Base-by-base conservation (phyloP, 2,888 invertebrate species). In the Baccha elongata region DNA sequence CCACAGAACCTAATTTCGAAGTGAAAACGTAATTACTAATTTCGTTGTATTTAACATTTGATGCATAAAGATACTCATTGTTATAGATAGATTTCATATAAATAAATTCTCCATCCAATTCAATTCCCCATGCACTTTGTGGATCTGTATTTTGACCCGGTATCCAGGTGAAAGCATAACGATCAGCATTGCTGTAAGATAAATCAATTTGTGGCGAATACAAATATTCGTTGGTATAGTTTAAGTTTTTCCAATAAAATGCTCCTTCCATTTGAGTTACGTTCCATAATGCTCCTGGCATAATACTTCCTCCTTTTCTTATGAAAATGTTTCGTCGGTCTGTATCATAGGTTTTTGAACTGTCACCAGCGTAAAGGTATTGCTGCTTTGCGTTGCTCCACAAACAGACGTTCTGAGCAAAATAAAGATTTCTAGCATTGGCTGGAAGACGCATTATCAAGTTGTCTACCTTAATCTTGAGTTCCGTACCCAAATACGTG, bases 401-500 rank as follows among this genome's bases (percentile, higher is more conserved):
- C n/a, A 79, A 13, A 6, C 79, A 79, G 1, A 79, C 60, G 0
- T 52, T 17, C 0, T 13, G 29, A 15, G 44, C n/a, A 40, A 79
- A 79, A n/a, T 46, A 73, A 2, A 79, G 46, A 19, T 53, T 73
- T 6, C 17, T 67, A 0, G 73, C 79, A n/a, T 73, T 73, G 0
- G 17, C 3, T 7, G 79, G 79, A 4, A 79, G 32, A n/a, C 52
- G 60, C 17, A 53, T 17, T 8, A 79, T 8, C 1, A 79, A 44
- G 5, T 46, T 46, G 0, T 65, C 40, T 0, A 62, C 67, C 3
- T 48, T 55, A 3, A 55, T 50, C 15, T 74, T 62, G n/a, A 48
- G 17, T 1, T 37, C 6, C 23, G 29, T 23, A 6, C 64, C 32
- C 15, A 80, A 6, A 0, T 2, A 35, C 3, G 1, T 10, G 13